phyloP scores from a whole-genome alignment of 2,113 vertebrate genomes.

The Tachuris rubrigastra region DNA sequence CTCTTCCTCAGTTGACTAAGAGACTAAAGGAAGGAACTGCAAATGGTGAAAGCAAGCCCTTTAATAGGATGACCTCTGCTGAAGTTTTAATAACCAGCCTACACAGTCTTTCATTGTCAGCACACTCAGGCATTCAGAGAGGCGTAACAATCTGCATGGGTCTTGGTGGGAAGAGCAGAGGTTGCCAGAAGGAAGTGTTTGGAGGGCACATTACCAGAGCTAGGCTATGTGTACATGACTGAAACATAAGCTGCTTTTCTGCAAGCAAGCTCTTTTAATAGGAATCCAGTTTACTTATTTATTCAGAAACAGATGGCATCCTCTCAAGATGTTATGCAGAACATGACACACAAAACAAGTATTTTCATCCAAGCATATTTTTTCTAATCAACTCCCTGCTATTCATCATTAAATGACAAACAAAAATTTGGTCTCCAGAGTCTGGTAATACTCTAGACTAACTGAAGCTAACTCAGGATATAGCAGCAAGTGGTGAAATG shows the following conservation, averaged over 20 bases:
- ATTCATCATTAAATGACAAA: conserved; percentile 64
- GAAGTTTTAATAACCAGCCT: not conserved
- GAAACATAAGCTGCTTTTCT: conserved; percentile 61
- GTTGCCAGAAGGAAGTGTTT: conserved; percentile 14
- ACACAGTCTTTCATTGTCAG: not conserved
- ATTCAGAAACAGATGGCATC: conserved; percentile 65
- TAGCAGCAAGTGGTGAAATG: conserved; percentile 33
- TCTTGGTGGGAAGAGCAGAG: conserved; percentile 21
- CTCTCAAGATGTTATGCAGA: conserved; percentile 59
- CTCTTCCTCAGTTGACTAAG: not conserved
- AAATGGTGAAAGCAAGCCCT: not conserved
- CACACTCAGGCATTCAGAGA: conserved; percentile 1
- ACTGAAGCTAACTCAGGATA: conserved; percentile 15
- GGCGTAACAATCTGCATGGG: not conserved
- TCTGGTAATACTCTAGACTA: conserved; percentile 32
- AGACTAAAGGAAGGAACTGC: not conserved
- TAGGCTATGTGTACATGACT: not conserved
- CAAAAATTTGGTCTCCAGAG: conserved; percentile 48
- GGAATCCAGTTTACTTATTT: conserved; percentile 61
- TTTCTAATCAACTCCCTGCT: conserved; percentile 63
- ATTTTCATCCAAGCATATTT: conserved; percentile 63
- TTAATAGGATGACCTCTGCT: not conserved
- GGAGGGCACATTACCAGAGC: conserved; percentile 16
- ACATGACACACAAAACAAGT: conserved; percentile 57
- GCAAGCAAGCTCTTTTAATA: conserved; percentile 46